phyloP scores from a whole-genome alignment of 2,113 vertebrate species.

The Sminthopsis crassicaudata region DNA sequence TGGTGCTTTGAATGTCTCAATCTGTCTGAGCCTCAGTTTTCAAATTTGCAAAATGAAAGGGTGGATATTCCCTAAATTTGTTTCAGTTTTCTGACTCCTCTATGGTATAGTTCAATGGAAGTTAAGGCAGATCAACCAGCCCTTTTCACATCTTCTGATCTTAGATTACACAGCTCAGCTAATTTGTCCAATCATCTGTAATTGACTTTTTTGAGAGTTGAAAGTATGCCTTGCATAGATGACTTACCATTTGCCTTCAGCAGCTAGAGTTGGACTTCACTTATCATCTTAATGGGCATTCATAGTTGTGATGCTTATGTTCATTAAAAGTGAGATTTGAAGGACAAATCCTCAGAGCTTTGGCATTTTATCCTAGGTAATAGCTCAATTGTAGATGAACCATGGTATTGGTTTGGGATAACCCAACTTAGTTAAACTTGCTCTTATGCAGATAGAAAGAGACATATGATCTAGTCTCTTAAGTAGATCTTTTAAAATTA shows the following conservation, averaged over 20 bases:
- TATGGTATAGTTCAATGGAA: not conserved
- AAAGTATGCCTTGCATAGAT: not conserved
- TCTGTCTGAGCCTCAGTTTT: not conserved
- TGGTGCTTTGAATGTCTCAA: not conserved
- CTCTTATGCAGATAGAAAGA: not conserved
- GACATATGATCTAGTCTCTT: not conserved
- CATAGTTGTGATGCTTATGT: not conserved
- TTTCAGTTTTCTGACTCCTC: not conserved
- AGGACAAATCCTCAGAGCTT: not conserved
- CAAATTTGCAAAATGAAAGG: not conserved
- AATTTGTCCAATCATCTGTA: not conserved
- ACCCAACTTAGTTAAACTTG: not conserved
- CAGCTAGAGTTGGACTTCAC: not conserved
- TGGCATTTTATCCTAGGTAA: not conserved
- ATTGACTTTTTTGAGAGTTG: not conserved
- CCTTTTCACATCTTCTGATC: conserved; percentile 17
- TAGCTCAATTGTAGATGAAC: not conserved
- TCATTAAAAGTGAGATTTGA: not conserved
- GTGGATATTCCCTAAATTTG: not conserved
- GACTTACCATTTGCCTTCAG: not conserved
- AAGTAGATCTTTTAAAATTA: not conserved
- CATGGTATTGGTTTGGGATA: not conserved
- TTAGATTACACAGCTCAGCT: not conserved
- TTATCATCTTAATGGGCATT: not conserved
- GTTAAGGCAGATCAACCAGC: not conserved